A percentile compares a stretch with the other conserved stretches of the same genome.
These are phyloP conservation scores for human DNA, from an alignment of 2,113 vertebrate genomes.

Conservation along the genomic window DNA sequence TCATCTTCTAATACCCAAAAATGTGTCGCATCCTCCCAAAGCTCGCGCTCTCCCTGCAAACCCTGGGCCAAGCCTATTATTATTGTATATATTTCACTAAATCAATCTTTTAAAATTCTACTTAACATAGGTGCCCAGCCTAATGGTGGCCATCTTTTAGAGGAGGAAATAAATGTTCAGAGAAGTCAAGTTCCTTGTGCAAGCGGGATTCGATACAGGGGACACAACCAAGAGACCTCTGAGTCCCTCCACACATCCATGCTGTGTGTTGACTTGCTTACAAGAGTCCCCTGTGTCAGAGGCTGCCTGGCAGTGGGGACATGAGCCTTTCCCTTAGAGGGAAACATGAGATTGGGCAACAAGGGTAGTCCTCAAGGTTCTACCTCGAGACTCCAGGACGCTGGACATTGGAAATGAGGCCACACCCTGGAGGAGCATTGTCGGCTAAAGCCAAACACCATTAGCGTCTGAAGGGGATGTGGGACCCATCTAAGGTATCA, in stretches of 20 bases:
- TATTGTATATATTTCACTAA: too few species aligned
- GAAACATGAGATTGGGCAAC: neutral
- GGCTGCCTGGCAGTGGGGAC: rapidly evolving
- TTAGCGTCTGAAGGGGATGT: rapidly evolving
- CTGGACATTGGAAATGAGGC: neutral
- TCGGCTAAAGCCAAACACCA: rapidly evolving
- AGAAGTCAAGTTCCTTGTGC: neutral
- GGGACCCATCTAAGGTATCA: neutral
- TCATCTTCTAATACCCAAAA: neutral
- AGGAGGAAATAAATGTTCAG: neutral
- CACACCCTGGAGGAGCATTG: neutral
- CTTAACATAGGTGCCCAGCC: neutral
- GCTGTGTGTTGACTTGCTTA: rapidly evolving
- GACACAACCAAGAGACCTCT: neutral
- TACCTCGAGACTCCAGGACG: neutral
- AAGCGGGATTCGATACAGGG: neutral
- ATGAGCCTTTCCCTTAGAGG: rapidly evolving
- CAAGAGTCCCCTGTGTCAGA: rapidly evolving
- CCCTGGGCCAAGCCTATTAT: neutral
- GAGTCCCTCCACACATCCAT: neutral
- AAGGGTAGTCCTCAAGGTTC: rapidly evolving
- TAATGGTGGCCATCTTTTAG: neutral
- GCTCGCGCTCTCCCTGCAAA: neutral
- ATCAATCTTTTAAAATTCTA: neutral
- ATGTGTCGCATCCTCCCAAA: neutral